phyloP scores from a whole-genome alignment of 2,797 vertebrate genomes.

The Miichthys miiuy region DNA sequence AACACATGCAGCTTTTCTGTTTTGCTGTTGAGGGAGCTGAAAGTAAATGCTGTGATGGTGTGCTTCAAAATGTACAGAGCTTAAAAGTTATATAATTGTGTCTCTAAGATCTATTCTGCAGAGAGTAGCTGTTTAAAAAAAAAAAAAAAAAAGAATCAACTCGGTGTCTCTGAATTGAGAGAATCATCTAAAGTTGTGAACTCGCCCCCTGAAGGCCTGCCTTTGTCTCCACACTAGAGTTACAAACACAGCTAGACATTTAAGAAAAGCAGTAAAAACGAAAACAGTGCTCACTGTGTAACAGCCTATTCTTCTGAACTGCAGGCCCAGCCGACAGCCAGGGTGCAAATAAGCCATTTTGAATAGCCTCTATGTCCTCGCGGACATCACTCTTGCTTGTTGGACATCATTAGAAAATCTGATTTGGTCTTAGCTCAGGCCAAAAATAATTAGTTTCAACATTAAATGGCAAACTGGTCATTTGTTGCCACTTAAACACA shows the following conservation, averaged over 20 bases:
- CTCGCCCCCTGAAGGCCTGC: not conserved
- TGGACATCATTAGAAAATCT: conserved; percentile 32
- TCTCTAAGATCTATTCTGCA: not conserved
- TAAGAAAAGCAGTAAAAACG: conserved; percentile 11
- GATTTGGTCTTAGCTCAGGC: conserved; percentile 46
- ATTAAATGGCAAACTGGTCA: not conserved
- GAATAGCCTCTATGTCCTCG: not conserved
- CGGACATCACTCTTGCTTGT: not conserved
- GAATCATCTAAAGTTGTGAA: not conserved
- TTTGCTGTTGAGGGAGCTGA: not conserved
- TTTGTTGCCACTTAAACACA: conserved; percentile 17
- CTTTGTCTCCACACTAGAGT: conserved; percentile 7
- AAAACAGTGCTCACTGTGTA: conserved; percentile 7
- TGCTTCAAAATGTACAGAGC: conserved; percentile 27
- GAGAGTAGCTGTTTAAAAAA: not conserved
- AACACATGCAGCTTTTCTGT: not conserved
- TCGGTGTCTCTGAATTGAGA: conserved; percentile 1
- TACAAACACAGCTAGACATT: conserved; percentile 16
- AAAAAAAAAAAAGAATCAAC: conserved; percentile 4
- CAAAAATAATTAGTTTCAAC: conserved; percentile 6
- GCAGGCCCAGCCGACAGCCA: conserved; percentile 15
- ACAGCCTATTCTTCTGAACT: conserved; percentile 12
- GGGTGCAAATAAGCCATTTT: conserved; percentile 27
- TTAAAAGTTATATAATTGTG: not conserved
- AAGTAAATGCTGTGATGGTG: not conserved